Evolutionary conservation across 2,888 invertebrate species (phyloP), one percentile per base, ranked within the genome.

Genomic region (Hanleya hanleyi): DNA sequence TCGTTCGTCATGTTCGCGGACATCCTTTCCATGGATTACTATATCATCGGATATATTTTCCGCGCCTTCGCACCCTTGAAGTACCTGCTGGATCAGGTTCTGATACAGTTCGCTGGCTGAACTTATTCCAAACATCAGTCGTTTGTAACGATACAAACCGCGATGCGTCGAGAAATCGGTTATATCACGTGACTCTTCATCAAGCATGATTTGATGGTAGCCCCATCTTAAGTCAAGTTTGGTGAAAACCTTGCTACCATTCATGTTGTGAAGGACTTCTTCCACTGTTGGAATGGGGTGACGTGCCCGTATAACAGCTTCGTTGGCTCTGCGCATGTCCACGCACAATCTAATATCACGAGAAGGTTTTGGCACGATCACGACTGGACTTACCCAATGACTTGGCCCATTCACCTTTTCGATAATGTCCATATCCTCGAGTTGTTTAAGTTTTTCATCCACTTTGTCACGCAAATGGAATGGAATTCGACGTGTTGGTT

Each of bases 61-160:
- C 4, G 81, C 83, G 0, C 89, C 89, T 49, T 87, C 80, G 26
- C 88, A 88, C 7, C 78, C 81, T 57, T 74, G 41, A 2, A 91
- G 67, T 7, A 90, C 83, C 75, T 79, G 76, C 73, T 88, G 87
- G 36, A 91, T 70, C 1, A 83, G 84, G 80, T 91, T 89, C 80
- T 91, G 90, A 73, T 90, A 91, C 1, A 90, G 80, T 81, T 91
- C 91, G 0, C 90, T 88, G 6, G 91, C 91, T 66, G 89, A 89
- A 1, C 70, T 77, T 9, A 79, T 74, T 9, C 82, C 82, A 72
- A 82, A 84, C n/a, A 71, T 77, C 47, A 81, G 51, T 0, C 81
- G 38, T 68, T 82, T 81, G 70, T 78, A 83, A 51, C 77, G 47
- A 75, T 22, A 71, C 32, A 82, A 71, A 18, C 80, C 81, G 6